Conservation (phyloP, 1,140 invertebrate species). For the Trachymyrmex cornetzi region DNA sequence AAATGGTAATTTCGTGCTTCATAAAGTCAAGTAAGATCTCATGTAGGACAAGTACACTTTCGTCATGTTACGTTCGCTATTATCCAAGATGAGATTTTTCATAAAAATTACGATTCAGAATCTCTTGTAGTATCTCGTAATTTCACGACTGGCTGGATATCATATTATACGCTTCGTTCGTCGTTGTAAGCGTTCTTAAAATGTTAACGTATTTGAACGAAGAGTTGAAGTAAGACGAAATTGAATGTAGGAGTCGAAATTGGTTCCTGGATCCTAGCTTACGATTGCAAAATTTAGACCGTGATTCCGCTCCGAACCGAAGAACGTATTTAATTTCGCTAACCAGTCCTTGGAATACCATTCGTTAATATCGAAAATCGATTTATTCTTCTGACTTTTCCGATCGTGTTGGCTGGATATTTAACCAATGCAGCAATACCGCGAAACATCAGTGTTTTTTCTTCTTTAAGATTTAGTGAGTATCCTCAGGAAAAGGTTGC, state of each 20-base stretch:
- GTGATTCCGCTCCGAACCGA: slow-evolving; percentile 29
- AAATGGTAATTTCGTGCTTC: background rate
- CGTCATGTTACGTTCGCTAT: background rate
- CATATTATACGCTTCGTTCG: slow-evolving; percentile 44
- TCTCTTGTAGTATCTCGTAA: slow-evolving; percentile 47
- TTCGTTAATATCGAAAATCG: slow-evolving; percentile 64
- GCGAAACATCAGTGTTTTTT: slow-evolving; percentile 12
- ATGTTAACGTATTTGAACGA: slow-evolving; percentile 57
- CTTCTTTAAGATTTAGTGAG: slow-evolving; percentile 31
- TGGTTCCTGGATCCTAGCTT: slow-evolving; percentile 57
- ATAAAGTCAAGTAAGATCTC: background rate
- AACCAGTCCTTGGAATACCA: slow-evolving; percentile 42
- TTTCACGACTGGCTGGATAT: slow-evolving; percentile 40
- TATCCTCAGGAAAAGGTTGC: slow-evolving; percentile 52
- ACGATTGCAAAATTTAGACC: slow-evolving; percentile 58
- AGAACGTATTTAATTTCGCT: slow-evolving; percentile 62
- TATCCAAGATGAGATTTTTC: slow-evolving; percentile 22
- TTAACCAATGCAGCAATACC: slow-evolving; percentile 33
- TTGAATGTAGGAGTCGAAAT: slow-evolving; percentile 63
- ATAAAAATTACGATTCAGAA: slow-evolving; percentile 46
- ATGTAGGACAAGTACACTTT: background rate
- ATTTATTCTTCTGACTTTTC: slow-evolving; percentile 46
- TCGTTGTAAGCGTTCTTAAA: slow-evolving; percentile 42
- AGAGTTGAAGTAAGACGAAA: slow-evolving; percentile 53
- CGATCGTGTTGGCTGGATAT: slow-evolving; percentile 34